A percentile compares a stretch with the other conserved stretches of the same genome.
These are phyloP conservation scores for Sebastes oblongus DNA, from an alignment of 2,797 vertebrate species.

Conservation along the genomic window DNA sequence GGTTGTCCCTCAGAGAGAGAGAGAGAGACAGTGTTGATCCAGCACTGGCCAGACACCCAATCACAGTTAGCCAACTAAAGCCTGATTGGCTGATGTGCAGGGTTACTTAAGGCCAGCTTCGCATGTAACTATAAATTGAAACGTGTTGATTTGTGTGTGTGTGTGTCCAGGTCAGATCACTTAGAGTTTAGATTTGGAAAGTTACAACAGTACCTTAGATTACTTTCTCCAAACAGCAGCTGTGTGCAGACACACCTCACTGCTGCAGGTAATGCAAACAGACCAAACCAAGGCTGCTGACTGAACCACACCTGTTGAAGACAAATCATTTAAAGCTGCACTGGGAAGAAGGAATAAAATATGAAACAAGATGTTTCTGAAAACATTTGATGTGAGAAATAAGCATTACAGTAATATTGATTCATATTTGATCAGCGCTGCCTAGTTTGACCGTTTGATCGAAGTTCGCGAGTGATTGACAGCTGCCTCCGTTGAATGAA, in stretches of 20 bases:
- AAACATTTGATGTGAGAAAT: no score
- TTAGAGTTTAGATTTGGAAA: constrained; percentile 12
- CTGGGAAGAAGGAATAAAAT: no score
- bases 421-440: no score
- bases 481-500: no score
- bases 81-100: constrained; percentile 2
- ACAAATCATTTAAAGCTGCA: neutral
- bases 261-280: constrained; percentile 34
- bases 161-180: constrained; percentile 4
- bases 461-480: no score
- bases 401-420: neutral
- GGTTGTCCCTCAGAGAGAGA: constrained; percentile 23
- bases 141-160: neutral
- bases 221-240: constrained; percentile 25
- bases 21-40: constrained; percentile 31
- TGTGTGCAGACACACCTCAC: constrained; percentile 28
- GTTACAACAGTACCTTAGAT: neutral
- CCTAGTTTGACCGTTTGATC: no score
- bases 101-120: constrained; percentile 32
- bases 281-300: neutral
- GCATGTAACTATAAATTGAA: neutral
- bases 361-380: no score
- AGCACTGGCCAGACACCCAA: neutral
- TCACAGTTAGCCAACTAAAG: constrained; percentile 22
- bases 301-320: neutral